Evolutionary conservation across 2,797 vertebrate species (phyloP).

Genomic region (Alectoris magna): DNA sequence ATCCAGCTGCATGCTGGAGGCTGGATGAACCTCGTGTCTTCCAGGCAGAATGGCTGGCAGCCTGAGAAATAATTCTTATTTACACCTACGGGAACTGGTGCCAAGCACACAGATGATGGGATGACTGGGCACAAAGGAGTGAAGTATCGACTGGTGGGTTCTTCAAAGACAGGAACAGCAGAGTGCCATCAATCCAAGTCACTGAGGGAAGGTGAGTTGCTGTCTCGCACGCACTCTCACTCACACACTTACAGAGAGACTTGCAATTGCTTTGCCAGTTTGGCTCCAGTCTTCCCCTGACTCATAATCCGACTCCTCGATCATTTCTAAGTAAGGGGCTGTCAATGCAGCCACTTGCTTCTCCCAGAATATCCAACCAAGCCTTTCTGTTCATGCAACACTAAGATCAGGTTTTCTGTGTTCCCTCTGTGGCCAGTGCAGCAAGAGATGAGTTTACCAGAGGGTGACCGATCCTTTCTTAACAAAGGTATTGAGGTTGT

Average conservation of each 20-base stretch:
- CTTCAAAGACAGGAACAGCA: neutral
- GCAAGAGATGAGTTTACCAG: neutral
- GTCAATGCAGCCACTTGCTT: neutral
- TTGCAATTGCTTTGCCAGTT: neutral
- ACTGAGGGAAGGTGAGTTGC: neutral
- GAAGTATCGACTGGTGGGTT: neutral
- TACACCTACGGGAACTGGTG: neutral
- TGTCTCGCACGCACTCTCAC: neutral
- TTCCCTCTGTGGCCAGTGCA: neutral
- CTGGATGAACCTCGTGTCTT: neutral
- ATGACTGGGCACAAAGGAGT: neutral
- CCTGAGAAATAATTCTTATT: neutral
- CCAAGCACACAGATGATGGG: neutral
- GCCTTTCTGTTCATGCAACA: neutral
- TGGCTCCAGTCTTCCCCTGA: neutral
- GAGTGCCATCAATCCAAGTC: conserved; percentile 14
- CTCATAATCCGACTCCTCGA: neutral
- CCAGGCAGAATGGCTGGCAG: conserved; percentile 18
- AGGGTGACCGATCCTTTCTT: neutral
- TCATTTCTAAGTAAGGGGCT: neutral
- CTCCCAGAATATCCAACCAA: neutral
- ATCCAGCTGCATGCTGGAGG: neutral
- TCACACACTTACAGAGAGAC: neutral
- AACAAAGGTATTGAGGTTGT: neutral
- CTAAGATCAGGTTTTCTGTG: neutral